Evolutionary conservation across 2,888 invertebrate species (phyloP).

Genomic region (Ophion costatus): DNA sequence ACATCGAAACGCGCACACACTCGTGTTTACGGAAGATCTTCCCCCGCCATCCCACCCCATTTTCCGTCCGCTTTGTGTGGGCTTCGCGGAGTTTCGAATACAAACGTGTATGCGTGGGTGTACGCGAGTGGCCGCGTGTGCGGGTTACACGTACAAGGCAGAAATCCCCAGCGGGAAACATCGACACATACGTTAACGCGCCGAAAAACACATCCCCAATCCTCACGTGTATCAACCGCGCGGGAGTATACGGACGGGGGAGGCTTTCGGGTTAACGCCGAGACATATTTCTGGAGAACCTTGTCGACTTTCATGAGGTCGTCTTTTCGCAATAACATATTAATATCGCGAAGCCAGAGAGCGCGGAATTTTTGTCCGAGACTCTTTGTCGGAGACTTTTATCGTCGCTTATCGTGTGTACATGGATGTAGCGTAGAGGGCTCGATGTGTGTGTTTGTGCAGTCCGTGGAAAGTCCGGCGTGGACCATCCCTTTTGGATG

Average conservation of each 20-base stretch:
- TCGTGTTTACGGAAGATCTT: conserved; percentile 59
- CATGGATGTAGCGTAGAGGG: background rate
- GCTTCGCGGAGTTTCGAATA: conserved; percentile 52
- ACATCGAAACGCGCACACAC: conserved; percentile 47
- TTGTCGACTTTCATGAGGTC: conserved; percentile 84
- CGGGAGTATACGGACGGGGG: background rate
- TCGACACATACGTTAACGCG: conserved; percentile 65
- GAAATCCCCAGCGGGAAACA: conserved; percentile 59
- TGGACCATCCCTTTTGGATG: conserved; percentile 68
- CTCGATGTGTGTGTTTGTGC: background rate
- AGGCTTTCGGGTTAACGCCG: conserved; percentile 47
- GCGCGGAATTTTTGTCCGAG: conserved; percentile 48
- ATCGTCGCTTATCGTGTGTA: conserved; percentile 62
- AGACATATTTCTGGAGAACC: conserved; percentile 82
- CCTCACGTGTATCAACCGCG: conserved; percentile 20
- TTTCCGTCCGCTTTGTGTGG: conserved; percentile 46
- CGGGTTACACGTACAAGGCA: conserved; percentile 26
- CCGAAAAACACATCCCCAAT: conserved; percentile 56
- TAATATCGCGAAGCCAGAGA: conserved; percentile 77
- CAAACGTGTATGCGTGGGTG: conserved; percentile 16
- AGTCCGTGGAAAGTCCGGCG: conserved; percentile 64
- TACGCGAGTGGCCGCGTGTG: background rate
- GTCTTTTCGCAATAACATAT: conserved; percentile 83
- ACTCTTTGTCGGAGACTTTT: conserved; percentile 76
- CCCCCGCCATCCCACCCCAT: conserved; percentile 30